Percentiles rank a stretch among this genome's conserved stretches.
Conservation (phyloP, 2,113 vertebrate species). For the Pitta sordida region DNA sequence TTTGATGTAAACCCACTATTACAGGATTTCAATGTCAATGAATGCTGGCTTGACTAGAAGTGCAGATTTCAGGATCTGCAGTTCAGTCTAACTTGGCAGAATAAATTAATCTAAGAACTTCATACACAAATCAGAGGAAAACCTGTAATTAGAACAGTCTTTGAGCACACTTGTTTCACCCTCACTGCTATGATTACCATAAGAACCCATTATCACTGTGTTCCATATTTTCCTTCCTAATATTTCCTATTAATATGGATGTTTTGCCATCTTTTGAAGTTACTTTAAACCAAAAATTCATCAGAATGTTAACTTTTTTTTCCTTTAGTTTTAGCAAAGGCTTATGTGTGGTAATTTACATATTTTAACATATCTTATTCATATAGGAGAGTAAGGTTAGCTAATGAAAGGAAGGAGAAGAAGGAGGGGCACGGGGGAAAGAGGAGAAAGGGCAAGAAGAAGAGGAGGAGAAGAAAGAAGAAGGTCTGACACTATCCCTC, state of each 20-base stretch:
- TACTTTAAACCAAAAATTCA: not conserved
- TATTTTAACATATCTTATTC: not conserved
- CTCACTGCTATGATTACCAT: not conserved
- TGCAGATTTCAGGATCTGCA: not conserved
- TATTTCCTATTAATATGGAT: not conserved
- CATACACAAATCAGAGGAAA: not conserved
- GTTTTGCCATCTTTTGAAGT: not conserved
- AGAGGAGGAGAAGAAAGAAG: not conserved
- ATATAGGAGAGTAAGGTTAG: not conserved
- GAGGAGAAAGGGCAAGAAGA: not conserved
- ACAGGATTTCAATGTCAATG: not conserved
- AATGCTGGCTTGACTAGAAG: not conserved
- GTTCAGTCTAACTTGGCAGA: not conserved
- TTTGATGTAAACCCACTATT: not conserved
- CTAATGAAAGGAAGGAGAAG: not conserved
- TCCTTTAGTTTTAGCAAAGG: not conserved
- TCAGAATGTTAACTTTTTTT: not conserved
- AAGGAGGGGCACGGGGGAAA: not conserved
- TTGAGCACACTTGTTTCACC: not conserved
- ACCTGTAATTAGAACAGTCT: constrained; percentile 18
- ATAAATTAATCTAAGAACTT: not conserved
- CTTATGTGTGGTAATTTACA: not conserved
- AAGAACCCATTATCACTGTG: not conserved
- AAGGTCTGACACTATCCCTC: not conserved
- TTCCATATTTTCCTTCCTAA: not conserved